These are phyloP conservation scores for Tetranychus cinnabarinus DNA, from an alignment of 1,140 invertebrate species.

Conservation along the genomic window DNA sequence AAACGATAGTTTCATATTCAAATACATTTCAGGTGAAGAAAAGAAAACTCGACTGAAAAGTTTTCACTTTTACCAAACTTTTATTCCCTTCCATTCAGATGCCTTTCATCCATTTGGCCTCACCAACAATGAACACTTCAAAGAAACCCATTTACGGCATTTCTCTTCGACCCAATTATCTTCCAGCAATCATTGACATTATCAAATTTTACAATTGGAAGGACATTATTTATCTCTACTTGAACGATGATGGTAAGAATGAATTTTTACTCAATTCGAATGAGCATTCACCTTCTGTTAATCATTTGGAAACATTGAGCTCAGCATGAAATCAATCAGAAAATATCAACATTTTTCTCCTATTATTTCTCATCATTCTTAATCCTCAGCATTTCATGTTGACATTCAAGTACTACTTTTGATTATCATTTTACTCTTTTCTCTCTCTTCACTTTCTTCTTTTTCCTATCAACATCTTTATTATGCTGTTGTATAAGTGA, in stretches of 20 bases:
- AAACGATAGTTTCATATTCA: slow-evolving; percentile 78
- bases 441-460: background rate
- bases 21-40: slow-evolving; percentile 52
- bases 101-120: slow-evolving; percentile 81
- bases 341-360: background rate
- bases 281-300: background rate
- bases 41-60: background rate
- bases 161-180: slow-evolving; percentile 75
- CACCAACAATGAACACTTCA: slow-evolving; percentile 52
- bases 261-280: background rate
- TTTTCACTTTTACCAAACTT: background rate
- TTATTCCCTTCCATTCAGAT: slow-evolving; percentile 19
- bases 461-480: background rate
- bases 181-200: slow-evolving; percentile 61
- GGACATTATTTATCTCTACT: slow-evolving; percentile 39
- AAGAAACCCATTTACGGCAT: slow-evolving; percentile 45
- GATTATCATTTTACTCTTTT: background rate
- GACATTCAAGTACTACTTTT: background rate
- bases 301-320: background rate
- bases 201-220: slow-evolving; percentile 38
- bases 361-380: background rate
- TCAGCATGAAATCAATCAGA: background rate
- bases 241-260: background rate
- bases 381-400: background rate
- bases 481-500: no score